Percentiles rank a stretch among this genome's conserved stretches.
Evolutionary conservation across 2,113 vertebrate species (phyloP).

Genomic region (Egretta garzetta): DNA sequence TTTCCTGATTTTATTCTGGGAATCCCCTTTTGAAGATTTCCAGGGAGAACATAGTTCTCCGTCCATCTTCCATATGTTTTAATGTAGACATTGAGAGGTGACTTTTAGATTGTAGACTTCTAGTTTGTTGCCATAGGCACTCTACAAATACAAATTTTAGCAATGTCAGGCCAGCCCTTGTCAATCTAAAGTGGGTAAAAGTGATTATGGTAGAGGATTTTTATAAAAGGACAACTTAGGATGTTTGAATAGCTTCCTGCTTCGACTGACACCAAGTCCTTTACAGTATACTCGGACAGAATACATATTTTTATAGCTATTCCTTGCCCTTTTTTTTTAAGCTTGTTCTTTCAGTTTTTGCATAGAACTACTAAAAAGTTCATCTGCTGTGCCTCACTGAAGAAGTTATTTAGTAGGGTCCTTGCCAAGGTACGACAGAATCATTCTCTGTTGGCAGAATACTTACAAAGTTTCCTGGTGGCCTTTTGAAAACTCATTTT

Average conservation of each 20-base stretch:
- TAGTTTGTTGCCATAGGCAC: not conserved
- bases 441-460: not conserved
- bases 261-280: not conserved
- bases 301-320: not conserved
- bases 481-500: not conserved
- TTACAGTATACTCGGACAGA: not conserved
- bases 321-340: rapidly evolving
- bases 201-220: not conserved
- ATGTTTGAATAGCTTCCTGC: not conserved
- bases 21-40: not conserved
- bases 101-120: not conserved
- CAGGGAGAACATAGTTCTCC: not conserved
- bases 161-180: not conserved
- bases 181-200: not conserved
- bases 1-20: not conserved
- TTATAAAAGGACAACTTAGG: not conserved
- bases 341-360: not conserved
- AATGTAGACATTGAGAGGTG: not conserved
- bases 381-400: not conserved
- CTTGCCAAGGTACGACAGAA: not conserved
- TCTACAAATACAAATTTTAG: not conserved
- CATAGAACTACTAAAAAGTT: not conserved
- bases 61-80: not conserved
- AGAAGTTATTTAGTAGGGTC: not conserved
- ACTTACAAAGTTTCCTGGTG: not conserved